Evolutionary conservation across 1,140 invertebrate species (phyloP).

Genomic region (Aphelenchoides besseyi): DNA sequence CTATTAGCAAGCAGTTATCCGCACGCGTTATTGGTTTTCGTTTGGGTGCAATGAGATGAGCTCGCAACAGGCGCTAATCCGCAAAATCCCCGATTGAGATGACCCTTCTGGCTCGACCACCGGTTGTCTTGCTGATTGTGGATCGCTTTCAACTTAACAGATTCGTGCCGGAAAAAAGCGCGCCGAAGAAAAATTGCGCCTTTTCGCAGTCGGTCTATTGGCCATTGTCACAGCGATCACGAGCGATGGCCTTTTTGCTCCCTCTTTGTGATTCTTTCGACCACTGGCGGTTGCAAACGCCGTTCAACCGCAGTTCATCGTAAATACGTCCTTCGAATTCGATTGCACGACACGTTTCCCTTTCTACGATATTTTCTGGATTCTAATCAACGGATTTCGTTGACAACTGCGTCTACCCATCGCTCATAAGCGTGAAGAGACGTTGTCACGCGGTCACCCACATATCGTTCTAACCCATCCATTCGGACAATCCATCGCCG

Average conservation of each 20-base stretch:
- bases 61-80: background rate
- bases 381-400: too few species aligned
- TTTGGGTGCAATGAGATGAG: background rate
- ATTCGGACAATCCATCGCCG: too few species aligned
- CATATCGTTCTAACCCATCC: too few species aligned
- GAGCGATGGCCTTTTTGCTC: background rate
- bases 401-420: too few species aligned
- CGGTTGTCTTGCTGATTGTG: background rate
- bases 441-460: too few species aligned
- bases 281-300: background rate
- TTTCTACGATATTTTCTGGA: too few species aligned
- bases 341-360: too few species aligned
- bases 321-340: background rate
- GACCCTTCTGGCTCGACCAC: background rate
- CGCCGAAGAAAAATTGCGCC: background rate
- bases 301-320: background rate
- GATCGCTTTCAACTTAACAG: background rate
- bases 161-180: conserved; percentile 1
- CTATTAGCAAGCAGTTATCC: too few species aligned
- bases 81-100: background rate
- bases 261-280: conserved; percentile 3
- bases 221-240: background rate
- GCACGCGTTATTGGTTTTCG: too few species aligned
- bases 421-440: too few species aligned
- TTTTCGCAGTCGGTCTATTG: background rate